Conservation (phyloP, 1,140 invertebrate genomes). For the Saccostrea echinata region DNA sequence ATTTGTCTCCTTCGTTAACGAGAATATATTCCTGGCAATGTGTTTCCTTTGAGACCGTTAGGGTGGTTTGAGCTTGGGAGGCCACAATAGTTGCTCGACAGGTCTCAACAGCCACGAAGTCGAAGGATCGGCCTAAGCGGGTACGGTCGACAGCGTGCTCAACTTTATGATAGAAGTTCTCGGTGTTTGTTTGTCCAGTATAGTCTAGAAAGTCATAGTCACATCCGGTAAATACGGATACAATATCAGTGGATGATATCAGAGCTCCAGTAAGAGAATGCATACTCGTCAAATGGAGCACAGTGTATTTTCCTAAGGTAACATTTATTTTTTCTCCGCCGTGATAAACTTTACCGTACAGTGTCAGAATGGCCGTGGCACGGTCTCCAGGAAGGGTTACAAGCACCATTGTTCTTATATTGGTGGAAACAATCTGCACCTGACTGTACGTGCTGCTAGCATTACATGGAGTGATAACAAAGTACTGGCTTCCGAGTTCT, state of each 20-base stretch:
- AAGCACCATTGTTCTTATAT: background rate
- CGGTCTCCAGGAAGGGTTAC: background rate
- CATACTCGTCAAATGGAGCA: background rate
- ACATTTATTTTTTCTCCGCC: background rate
- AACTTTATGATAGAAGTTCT: background rate
- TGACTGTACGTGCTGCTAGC: background rate
- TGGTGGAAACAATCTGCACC: background rate
- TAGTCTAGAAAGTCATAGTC: background rate
- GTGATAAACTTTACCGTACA: background rate
- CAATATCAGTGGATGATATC: background rate
- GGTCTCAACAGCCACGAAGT: background rate
- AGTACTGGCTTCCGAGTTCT: background rate
- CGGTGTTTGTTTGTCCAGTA: background rate
- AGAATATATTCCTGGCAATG: background rate
- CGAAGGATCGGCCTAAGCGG: background rate
- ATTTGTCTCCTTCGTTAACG: background rate
- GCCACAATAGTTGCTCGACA: background rate
- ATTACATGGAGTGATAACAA: background rate
- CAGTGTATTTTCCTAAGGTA: background rate
- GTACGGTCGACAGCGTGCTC: background rate
- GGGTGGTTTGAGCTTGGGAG: background rate
- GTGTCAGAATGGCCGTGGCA: background rate
- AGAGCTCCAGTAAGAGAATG: background rate
- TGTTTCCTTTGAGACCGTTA: background rate
- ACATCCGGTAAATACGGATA: slow-evolving; percentile 5